Conservation (phyloP, 1,140 invertebrate genomes). For the Drosophila varians region DNA sequence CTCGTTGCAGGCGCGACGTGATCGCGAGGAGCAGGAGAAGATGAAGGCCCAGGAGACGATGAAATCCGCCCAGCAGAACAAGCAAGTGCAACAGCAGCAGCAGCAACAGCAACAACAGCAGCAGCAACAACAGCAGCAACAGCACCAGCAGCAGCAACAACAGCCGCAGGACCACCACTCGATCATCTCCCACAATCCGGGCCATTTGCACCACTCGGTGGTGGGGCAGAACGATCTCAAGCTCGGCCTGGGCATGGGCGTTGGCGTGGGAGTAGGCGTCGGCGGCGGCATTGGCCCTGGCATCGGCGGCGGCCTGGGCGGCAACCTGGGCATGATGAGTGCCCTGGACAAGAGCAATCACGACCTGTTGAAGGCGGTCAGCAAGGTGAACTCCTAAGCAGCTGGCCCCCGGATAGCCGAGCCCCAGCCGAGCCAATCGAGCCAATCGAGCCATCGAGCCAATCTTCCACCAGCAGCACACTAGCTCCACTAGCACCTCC, state of each 20-base stretch:
- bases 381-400: slow-evolving; percentile 86
- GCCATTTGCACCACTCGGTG: slow-evolving; percentile 81
- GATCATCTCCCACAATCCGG: slow-evolving; percentile 85
- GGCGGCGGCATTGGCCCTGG: slow-evolving; percentile 65
- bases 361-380: slow-evolving; percentile 86
- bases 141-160: slow-evolving; percentile 86
- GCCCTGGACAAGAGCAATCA: slow-evolving; percentile 86
- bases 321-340: slow-evolving; percentile 84
- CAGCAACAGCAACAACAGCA: slow-evolving; percentile 86
- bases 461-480: slow-evolving; percentile 38
- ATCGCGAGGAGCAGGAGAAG: slow-evolving; percentile 94
- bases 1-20: slow-evolving; percentile 86
- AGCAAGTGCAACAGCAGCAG: slow-evolving; percentile 86
- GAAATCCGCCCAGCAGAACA: slow-evolving; percentile 90
- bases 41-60: slow-evolving; percentile 95
- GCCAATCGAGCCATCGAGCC: slow-evolving; percentile 19
- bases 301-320: slow-evolving; percentile 72
- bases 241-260: slow-evolving; percentile 74
- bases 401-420: slow-evolving; percentile 7
- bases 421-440: neutral
- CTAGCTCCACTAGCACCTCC: slow-evolving; percentile 37
- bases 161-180: slow-evolving; percentile 85
- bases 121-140: slow-evolving; percentile 85
- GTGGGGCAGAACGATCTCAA: slow-evolving; percentile 83
- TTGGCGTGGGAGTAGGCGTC: slow-evolving; percentile 59